phyloP scores from a whole-genome alignment of 2,113 vertebrate genomes.

The Prionailurus bengalensis region DNA sequence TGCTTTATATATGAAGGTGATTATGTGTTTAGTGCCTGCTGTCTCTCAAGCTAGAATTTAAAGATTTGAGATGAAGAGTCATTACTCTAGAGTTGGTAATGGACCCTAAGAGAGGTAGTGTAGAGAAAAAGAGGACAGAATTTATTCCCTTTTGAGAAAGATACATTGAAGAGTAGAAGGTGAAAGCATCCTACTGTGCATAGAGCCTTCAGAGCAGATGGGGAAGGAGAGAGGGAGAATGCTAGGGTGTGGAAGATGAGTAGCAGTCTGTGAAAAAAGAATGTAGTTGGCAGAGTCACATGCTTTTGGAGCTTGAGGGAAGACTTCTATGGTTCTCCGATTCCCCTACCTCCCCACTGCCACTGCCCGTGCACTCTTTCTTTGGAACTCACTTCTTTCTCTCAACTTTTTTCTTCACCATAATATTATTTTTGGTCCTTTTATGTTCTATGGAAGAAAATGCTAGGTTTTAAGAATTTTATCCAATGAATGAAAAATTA shows the following conservation, averaged over 20 bases:
- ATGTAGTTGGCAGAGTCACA: neutral
- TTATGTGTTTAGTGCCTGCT: neutral
- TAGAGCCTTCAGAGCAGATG: neutral
- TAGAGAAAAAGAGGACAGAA: neutral
- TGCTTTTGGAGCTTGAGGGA: neutral
- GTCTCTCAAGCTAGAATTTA: neutral
- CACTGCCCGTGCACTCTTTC: neutral
- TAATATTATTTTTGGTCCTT: neutral
- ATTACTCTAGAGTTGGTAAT: neutral
- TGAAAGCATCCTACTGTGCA: neutral
- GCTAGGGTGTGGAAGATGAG: neutral
- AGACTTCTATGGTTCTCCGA: neutral
- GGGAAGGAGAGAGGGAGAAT: neutral
- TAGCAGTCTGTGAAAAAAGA: neutral
- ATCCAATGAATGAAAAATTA: neutral
- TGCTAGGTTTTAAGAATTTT: neutral
- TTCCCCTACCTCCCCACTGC: neutral
- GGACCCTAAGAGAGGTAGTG: neutral
- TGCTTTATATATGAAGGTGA: neutral
- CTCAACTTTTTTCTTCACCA: neutral
- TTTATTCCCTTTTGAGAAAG: neutral
- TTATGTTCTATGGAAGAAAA: neutral
- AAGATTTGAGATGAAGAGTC: slow-evolving; percentile 7
- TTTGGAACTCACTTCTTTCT: neutral
- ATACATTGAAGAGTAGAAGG: neutral